A percentile compares a stretch with the other conserved stretches of the same genome.
Conservation (phyloP, 35 echinoderm and acorn worm species). For the Strongylocentrotus purpuratus region DNA sequence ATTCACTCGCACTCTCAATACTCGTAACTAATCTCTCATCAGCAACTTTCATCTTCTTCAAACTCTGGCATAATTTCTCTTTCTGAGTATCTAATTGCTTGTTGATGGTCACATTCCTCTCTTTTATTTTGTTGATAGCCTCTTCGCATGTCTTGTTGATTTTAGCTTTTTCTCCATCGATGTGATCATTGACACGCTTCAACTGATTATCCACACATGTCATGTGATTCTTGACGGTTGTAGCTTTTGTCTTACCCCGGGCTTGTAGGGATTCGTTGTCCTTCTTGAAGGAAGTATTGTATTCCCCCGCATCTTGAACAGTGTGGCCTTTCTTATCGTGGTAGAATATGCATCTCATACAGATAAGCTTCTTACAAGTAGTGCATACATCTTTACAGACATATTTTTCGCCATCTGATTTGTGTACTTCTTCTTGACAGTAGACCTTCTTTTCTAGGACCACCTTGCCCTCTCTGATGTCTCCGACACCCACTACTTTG, state of each 20-base stretch:
- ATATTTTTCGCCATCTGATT: not conserved
- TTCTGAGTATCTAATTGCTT: not conserved
- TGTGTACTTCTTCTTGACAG: slow-evolving; percentile 1
- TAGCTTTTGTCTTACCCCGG: not conserved
- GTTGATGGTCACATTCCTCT: not conserved
- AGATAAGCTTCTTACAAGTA: not conserved
- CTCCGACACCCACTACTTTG: not conserved
- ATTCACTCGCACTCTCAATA: slow-evolving; percentile 1
- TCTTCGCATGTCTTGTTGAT: not conserved
- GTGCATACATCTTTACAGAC: not conserved
- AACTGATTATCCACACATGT: not conserved
- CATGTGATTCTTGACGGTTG: not conserved
- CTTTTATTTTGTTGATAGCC: not conserved
- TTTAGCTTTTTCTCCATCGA: not conserved
- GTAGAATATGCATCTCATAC: not conserved
- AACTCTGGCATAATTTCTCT: not conserved
- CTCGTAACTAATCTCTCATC: not conserved
- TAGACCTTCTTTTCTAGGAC: not conserved
- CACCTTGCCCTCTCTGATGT: not conserved
- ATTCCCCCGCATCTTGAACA: not conserved
- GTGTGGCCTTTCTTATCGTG: not conserved
- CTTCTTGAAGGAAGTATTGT: not conserved
- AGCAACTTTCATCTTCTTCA: not conserved
- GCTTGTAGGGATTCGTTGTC: not conserved
- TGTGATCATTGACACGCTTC: not conserved